Evolutionary conservation across 2,888 invertebrate genomes (phyloP).

Genomic region (Thymelicus acteon): DNA sequence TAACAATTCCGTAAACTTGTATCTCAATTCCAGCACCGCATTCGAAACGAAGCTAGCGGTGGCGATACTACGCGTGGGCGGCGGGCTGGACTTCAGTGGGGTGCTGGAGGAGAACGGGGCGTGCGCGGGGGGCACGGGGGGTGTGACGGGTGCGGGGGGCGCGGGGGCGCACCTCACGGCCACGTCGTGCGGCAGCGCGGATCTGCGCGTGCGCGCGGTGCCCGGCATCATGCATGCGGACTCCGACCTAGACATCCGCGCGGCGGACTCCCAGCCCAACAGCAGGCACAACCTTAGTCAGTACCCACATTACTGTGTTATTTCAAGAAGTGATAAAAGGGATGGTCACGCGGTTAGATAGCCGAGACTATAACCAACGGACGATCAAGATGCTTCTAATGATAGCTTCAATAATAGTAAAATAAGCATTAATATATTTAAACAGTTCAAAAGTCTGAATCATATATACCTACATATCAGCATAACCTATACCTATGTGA

Average conservation of each 20-base stretch:
- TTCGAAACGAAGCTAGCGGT: slow-evolving; percentile 97
- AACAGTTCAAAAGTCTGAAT: too few species aligned
- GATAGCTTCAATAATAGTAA: too few species aligned
- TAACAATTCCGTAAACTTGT: neutral
- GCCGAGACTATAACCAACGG: too few species aligned
- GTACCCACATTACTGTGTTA: slow-evolving; percentile 39
- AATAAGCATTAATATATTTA: too few species aligned
- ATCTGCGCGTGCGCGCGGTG: slow-evolving; percentile 70
- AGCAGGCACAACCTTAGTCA: slow-evolving; percentile 66
- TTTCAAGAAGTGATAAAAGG: too few species aligned
- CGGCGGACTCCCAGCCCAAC: slow-evolving; percentile 57
- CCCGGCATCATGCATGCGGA: slow-evolving; percentile 87
- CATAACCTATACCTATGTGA: too few species aligned
- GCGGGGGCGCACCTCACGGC: too few species aligned
- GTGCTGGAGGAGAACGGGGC: slow-evolving; percentile 61
- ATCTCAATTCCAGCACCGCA: slow-evolving; percentile 87
- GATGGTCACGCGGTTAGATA: too few species aligned
- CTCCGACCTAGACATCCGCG: slow-evolving; percentile 88
- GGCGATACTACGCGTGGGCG: slow-evolving; percentile 92
- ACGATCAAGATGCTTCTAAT: too few species aligned
- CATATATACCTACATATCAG: too few species aligned
- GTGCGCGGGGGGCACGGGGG: slow-evolving; percentile 93
- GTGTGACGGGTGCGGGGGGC: slow-evolving; percentile 76
- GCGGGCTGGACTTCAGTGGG: slow-evolving; percentile 92
- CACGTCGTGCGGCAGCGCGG: slow-evolving; percentile 57